Base-by-base conservation (phyloP, 2,888 invertebrate genomes). In the Cryptus armator region DNA sequence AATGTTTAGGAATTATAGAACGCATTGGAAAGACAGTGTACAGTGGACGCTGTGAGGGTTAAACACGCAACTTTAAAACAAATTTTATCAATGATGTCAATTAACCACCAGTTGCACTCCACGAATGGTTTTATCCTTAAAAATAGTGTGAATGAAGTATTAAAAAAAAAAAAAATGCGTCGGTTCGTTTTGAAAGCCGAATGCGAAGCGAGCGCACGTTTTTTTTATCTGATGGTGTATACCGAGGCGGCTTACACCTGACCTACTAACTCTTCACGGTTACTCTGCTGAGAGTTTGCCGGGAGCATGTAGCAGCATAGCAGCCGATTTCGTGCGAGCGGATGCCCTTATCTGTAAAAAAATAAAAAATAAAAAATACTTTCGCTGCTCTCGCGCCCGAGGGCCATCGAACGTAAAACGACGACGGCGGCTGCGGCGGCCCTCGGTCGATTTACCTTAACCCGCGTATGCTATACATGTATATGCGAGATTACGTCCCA, bases 341-440 rank as follows among this genome's bases (percentile, higher is more conserved):
- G 72, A 77, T 82, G 72, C 77, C 72, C 82, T 83, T 83, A 83
- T 74, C 77, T 48, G 68, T 44, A 66, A 72, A 72, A 80, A 84
- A 53, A 71, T 59, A 44, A 14, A 16, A 44, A 5, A 32, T 12
- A 71, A 70, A 79, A 71, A 51, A 66, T 71, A 81, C 77, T 84
- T 81, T 81, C 84, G 74, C 77, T 74, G 76, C 82, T 84, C 74
- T 76, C 64, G 68, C 82, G 83, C 76, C 64, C 70, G 79, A 86
- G 82, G 82, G 82, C 84, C 83, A 80, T 88, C 88, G 85, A 89
- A 89, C 80, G 87, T 74, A 83, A 53, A 71, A 46, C 78, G 87
- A 80, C 88, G 83, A 85, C 71, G 56, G 51, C 16, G 53, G 16
- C 19, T 16, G 51, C n/a, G 43, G 56, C 81, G 46, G 71, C 72